These are phyloP conservation scores for Plecotus auritus DNA, from an alignment of 2,113 vertebrate genomes.

Conservation along the genomic window DNA sequence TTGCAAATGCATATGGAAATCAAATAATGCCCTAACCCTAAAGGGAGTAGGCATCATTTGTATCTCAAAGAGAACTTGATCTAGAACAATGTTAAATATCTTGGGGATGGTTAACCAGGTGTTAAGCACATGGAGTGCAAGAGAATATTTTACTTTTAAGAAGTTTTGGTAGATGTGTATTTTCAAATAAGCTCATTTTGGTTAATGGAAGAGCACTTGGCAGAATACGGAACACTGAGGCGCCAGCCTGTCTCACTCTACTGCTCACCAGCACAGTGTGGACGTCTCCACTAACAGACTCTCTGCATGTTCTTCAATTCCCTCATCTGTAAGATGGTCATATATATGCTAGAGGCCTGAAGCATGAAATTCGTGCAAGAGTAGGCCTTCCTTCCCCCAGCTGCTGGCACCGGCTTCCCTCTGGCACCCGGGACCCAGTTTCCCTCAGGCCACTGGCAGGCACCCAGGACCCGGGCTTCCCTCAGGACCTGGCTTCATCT, in stretches of 20 bases:
- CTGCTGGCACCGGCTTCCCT: too few species aligned
- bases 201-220: background rate
- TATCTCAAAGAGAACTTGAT: background rate
- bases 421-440: too few species aligned
- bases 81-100: background rate
- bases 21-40: background rate
- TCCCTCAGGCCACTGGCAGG: too few species aligned
- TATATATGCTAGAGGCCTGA: background rate
- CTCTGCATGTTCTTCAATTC: background rate
- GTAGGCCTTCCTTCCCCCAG: too few species aligned
- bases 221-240: too few species aligned
- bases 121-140: background rate
- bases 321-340: background rate
- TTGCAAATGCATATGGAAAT: background rate
- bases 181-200: background rate
- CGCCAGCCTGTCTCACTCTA: background rate
- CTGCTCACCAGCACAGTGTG: background rate
- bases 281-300: background rate
- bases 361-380: too few species aligned
- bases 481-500: too few species aligned
- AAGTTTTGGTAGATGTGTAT: background rate
- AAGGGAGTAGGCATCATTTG: background rate
- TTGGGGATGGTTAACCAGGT: background rate
- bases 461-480: too few species aligned
- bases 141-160: background rate